Evolutionary conservation across 2,888 invertebrate genomes (phyloP).

Genomic region (Chrysodeixis includens): DNA sequence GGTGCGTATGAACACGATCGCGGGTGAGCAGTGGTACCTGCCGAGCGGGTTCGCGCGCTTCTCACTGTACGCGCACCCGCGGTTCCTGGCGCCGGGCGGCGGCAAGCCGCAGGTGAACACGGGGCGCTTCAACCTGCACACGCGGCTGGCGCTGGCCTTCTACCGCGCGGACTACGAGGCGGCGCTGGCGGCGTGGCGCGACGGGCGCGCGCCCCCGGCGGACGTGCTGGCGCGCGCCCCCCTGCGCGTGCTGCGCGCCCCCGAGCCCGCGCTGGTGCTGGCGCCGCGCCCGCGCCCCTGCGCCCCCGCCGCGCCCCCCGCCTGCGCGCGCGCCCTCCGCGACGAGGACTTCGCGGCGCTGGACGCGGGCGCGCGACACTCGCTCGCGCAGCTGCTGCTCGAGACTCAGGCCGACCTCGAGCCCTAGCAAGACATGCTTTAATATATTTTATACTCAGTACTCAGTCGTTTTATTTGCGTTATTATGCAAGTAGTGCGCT

Average conservation of each 20-base stretch:
- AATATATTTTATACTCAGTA: conserved; percentile 3
- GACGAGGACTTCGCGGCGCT: conserved; percentile 44
- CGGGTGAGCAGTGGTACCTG: conserved; percentile 96
- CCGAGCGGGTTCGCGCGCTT: conserved; percentile 97
- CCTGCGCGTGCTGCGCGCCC: conserved; percentile 93
- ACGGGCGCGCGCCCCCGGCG: conserved; percentile 72
- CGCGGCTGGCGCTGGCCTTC: conserved; percentile 93
- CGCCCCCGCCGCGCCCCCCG: conserved; percentile 17
- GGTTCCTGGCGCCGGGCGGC: conserved; percentile 90
- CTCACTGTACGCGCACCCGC: conserved; percentile 93
- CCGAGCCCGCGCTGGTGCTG: conserved; percentile 92
- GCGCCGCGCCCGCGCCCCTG: conserved; percentile 58
- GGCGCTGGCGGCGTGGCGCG: conserved; percentile 66
- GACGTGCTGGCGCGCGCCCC: conserved; percentile 71
- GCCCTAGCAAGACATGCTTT: conserved; percentile 6
- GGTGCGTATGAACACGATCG: conserved; percentile 98
- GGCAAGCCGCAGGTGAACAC: conserved; percentile 90
- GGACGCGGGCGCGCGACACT: conserved; percentile 68
- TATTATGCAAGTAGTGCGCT: too few species aligned
- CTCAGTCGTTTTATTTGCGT: background rate
- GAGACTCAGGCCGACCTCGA: conserved; percentile 61
- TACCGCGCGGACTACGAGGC: conserved; percentile 94
- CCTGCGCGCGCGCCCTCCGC: conserved; percentile 14
- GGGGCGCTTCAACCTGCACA: conserved; percentile 71
- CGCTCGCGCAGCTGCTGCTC: conserved; percentile 66